Evolutionary conservation across 2,888 invertebrate genomes (phyloP).

Genomic region (Lomographa bimaculata): DNA sequence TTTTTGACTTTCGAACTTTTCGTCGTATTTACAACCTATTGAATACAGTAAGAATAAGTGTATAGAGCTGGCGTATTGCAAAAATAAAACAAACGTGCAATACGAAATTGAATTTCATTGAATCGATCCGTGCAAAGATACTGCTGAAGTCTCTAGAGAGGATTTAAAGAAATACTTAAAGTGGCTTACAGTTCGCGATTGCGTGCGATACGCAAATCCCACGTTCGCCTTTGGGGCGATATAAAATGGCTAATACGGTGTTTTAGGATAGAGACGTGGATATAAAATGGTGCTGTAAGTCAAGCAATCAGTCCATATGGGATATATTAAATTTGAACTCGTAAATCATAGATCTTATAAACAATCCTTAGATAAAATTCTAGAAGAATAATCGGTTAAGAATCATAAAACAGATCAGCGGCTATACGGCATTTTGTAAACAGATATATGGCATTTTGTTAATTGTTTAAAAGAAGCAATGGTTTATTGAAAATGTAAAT

Average conservation of each 20-base stretch:
- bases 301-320: conserved; percentile 4
- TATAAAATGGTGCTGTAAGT: conserved; percentile 21
- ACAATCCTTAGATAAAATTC: too few species aligned
- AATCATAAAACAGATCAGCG: too few species aligned
- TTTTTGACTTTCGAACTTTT: conserved; percentile 4
- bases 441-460: too few species aligned
- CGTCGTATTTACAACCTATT: conserved; percentile 8
- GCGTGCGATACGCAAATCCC: conserved; percentile 70
- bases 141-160: conserved; percentile 56
- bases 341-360: too few species aligned
- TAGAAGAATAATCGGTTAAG: too few species aligned
- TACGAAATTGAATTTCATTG: conserved; percentile 73
- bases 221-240: conserved; percentile 51
- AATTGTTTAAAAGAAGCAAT: too few species aligned
- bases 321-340: too few species aligned
- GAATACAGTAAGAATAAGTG: conserved; percentile 29
- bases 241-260: conserved; percentile 55
- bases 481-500: too few species aligned
- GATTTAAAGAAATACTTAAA: conserved; percentile 67
- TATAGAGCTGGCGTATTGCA: conserved; percentile 35
- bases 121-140: conserved; percentile 69
- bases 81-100: conserved; percentile 55
- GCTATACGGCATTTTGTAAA: too few species aligned
- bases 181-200: conserved; percentile 69
- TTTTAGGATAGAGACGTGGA: conserved; percentile 34